These are phyloP conservation scores for Hecatera dysodea DNA, from an alignment of 2,888 invertebrate species.

Conservation along the genomic window DNA sequence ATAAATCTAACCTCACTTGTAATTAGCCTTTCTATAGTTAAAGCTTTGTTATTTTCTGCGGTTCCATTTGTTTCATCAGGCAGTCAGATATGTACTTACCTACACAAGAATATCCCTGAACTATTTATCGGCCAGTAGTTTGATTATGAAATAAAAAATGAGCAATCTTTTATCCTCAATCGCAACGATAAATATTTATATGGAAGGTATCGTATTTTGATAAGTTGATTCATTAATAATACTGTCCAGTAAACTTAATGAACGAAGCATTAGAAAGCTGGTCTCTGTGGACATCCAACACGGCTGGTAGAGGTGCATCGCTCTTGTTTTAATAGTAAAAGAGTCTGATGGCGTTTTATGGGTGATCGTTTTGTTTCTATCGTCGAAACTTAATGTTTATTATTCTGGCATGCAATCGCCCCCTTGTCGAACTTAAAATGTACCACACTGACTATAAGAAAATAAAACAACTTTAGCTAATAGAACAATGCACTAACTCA, in stretches of 20 bases:
- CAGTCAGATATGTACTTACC: not conserved
- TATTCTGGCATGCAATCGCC: constrained; percentile 69
- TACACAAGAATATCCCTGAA: constrained; percentile 48
- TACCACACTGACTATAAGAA: constrained; percentile 16
- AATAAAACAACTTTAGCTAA: constrained; percentile 14
- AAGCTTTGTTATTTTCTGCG: constrained; percentile 12
- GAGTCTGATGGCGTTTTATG: constrained; percentile 73
- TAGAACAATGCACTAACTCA: constrained; percentile 30
- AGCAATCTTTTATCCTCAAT: constrained; percentile 27
- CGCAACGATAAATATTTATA: constrained; percentile 11
- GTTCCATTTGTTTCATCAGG: constrained; percentile 24
- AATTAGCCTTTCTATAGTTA: constrained; percentile 16
- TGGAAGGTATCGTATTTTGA: constrained; percentile 7
- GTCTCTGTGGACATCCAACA: constrained; percentile 18
- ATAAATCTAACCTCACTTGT: constrained; percentile 17
- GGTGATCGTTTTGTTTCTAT: constrained; percentile 69
- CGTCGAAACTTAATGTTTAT: constrained; percentile 70
- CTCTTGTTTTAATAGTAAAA: constrained; percentile 66
- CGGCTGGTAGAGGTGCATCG: constrained; percentile 51
- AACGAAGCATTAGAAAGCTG: constrained; percentile 13
- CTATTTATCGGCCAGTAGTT: constrained; percentile 40
- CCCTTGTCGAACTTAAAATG: constrained; percentile 53
- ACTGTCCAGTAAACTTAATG: constrained; percentile 3
- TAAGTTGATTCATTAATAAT: constrained; percentile 7
- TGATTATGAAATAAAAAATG: constrained; percentile 25